Percentiles rank a stretch among this genome's conserved stretches.
phyloP scores from a whole-genome alignment of 2,888 invertebrate species.

The Pegoplata infirma region DNA sequence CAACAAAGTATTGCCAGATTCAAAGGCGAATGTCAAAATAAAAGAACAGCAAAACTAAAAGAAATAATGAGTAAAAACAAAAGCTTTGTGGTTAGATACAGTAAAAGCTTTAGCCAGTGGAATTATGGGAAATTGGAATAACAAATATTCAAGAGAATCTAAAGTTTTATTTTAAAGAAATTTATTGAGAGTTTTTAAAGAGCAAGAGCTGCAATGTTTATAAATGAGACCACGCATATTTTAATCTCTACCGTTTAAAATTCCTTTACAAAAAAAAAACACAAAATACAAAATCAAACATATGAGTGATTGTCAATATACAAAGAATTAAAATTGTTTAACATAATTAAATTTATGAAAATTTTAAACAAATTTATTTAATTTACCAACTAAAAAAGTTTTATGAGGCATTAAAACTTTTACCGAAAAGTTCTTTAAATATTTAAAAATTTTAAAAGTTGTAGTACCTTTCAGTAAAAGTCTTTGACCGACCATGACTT shows the following conservation, averaged over 20 bases:
- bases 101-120: constrained; percentile 24
- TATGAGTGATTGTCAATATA: constrained; percentile 21
- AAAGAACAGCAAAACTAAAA: background rate
- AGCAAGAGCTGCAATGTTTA: constrained; percentile 30
- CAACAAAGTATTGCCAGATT: background rate
- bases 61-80: background rate
- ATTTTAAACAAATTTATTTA: background rate
- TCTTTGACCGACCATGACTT: constrained; percentile 23
- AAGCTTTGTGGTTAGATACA: constrained; percentile 15
- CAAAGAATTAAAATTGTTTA: background rate
- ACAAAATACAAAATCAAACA: constrained; percentile 15
- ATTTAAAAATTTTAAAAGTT: too few relatives aligned
- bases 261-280: constrained; percentile 6
- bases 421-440: too few relatives aligned
- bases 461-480: too few relatives aligned
- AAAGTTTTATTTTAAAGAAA: background rate
- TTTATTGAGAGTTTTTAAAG: background rate
- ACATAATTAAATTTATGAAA: background rate
- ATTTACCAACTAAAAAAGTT: too few relatives aligned
- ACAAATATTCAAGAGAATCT: background rate
- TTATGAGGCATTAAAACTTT: too few relatives aligned
- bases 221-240: constrained; percentile 38
- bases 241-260: constrained; percentile 33
- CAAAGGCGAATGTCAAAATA: background rate
- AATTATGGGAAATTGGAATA: constrained; percentile 33